Evolutionary conservation across 30 jellyfish, hydroid and myxozoan genomes (phyloP).

Genomic region (Phacellophora camtschatica): DNA sequence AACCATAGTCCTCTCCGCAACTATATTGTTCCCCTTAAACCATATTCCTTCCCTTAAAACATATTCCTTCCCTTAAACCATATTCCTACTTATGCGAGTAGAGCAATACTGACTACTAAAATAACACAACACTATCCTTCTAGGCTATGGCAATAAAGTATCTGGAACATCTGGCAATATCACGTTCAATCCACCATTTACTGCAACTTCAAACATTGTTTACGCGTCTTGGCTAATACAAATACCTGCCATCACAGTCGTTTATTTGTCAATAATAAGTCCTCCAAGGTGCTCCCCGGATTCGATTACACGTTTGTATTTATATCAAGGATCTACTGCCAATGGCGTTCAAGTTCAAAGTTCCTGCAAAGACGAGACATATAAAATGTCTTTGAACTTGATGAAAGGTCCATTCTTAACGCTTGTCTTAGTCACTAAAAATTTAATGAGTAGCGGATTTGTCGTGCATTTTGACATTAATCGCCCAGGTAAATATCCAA

Average conservation of each 20-base stretch:
- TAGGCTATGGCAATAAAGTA: constrained; percentile 19
- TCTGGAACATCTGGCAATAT: constrained; percentile 29
- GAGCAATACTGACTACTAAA: no score
- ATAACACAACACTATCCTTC: background rate
- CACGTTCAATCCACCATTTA: background rate
- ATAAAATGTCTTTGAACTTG: background rate
- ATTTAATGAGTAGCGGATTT: constrained; percentile 24
- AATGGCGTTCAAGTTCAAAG: constrained; percentile 14
- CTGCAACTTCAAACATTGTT: background rate
- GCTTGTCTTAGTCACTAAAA: constrained; percentile 26
- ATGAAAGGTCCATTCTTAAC: constrained; percentile 53
- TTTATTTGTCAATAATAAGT: constrained; percentile 3
- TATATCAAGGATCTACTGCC: constrained; percentile 49
- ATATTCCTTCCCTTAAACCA: no score
- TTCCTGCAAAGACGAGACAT: background rate
- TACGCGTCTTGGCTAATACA: constrained; percentile 50
- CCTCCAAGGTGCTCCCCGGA: constrained; percentile 54
- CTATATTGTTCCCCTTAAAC: no score
- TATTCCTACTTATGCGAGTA: no score
- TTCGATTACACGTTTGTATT: constrained; percentile 15
- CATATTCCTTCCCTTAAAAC: no score
- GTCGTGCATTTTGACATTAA: constrained; percentile 23
- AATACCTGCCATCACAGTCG: constrained; percentile 31
- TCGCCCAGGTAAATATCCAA: background rate
- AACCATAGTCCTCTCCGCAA: no score